Evolutionary conservation across 2,888 invertebrate species (phyloP).

Genomic region (Drosophila meridionalis): DNA sequence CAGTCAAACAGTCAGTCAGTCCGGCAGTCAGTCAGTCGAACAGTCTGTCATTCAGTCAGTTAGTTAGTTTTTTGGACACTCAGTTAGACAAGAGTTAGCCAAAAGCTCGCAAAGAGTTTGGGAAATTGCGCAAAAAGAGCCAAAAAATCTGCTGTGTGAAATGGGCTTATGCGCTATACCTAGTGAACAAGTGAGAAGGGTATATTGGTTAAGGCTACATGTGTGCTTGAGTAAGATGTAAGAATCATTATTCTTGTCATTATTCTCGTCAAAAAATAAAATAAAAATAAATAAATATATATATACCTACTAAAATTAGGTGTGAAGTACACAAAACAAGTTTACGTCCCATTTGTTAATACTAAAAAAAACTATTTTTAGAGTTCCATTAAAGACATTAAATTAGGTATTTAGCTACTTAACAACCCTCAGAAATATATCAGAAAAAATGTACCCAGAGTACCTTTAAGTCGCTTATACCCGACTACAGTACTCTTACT

Average conservation of each 20-base stretch:
- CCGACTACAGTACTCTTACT: not conserved
- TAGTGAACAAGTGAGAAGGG: not conserved
- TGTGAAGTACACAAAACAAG: too few relatives aligned
- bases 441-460: not conserved
- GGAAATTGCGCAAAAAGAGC: constrained; percentile 61
- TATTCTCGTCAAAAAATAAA: too few relatives aligned
- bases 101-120: constrained; percentile 30
- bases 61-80: constrained; percentile 35
- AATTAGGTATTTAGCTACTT: not conserved
- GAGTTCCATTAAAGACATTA: not conserved
- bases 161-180: constrained; percentile 32
- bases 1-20: constrained; percentile 4
- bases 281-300: too few relatives aligned
- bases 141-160: constrained; percentile 45
- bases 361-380: too few relatives aligned
- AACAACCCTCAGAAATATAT: not conserved
- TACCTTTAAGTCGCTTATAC: not conserved
- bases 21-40: constrained; percentile 1
- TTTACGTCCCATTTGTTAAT: too few relatives aligned
- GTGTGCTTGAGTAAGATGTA: too few relatives aligned
- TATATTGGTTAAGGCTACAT: too few relatives aligned
- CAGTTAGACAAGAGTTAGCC: constrained; percentile 16
- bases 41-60: constrained; percentile 22
- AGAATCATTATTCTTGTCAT: too few relatives aligned
- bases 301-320: too few relatives aligned